These are phyloP conservation scores for Neuroterus valhalla DNA, from an alignment of 1,140 invertebrate genomes.

Conservation along the genomic window DNA sequence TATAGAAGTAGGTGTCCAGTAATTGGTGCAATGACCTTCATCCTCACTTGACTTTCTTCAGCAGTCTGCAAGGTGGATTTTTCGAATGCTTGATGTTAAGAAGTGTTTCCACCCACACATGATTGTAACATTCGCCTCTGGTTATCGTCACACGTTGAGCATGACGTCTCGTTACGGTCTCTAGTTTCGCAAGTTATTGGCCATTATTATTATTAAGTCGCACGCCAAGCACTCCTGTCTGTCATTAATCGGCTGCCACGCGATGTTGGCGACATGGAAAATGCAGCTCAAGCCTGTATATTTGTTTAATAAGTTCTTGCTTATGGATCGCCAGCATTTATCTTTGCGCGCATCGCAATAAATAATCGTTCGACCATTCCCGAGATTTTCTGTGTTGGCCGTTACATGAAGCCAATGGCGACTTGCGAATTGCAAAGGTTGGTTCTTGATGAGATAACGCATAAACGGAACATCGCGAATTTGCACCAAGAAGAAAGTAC, in stretches of 20 bases:
- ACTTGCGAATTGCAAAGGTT: background rate
- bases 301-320: constrained; percentile 1
- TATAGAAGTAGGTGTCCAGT: too few relatives aligned
- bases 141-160: constrained; percentile 15
- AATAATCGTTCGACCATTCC: constrained; percentile 26
- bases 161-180: constrained; percentile 23
- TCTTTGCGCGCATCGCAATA: constrained; percentile 26
- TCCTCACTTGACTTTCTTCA: background rate
- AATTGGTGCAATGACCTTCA: too few relatives aligned
- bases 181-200: constrained; percentile 22
- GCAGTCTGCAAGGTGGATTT: background rate
- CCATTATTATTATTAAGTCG: constrained; percentile 28
- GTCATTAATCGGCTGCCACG: constrained; percentile 28
- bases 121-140: constrained; percentile 23
- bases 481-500: constrained; percentile 16
- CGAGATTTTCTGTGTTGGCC: constrained; percentile 4
- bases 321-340: constrained; percentile 18
- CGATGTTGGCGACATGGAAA: constrained; percentile 25
- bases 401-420: constrained; percentile 16
- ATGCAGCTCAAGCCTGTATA: background rate
- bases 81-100: background rate
- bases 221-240: constrained; percentile 24
- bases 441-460: constrained; percentile 23
- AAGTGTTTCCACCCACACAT: constrained; percentile 26
- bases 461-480: constrained; percentile 7